These are phyloP conservation scores for Dexiosoma caninum DNA, from an alignment of 2,888 invertebrate genomes.

Conservation along the genomic window DNA sequence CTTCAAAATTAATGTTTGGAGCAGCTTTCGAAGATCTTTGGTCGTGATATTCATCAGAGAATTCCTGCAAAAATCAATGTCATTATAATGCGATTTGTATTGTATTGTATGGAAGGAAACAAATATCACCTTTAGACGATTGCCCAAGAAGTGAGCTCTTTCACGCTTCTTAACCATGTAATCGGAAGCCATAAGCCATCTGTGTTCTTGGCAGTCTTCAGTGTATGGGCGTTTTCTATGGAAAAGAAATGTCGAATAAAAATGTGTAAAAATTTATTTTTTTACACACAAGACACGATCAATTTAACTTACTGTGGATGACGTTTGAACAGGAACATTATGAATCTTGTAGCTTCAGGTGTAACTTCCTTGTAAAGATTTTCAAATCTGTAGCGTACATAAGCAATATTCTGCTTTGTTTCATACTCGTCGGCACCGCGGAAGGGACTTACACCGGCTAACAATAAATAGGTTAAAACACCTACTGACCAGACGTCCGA, in stretches of 20 bases:
- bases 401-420: slow-evolving; percentile 93
- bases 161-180: slow-evolving; percentile 96
- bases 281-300: background rate
- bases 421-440: slow-evolving; percentile 88
- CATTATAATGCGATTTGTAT: background rate
- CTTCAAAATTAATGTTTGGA: slow-evolving; percentile 79
- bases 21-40: slow-evolving; percentile 82
- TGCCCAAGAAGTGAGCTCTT: slow-evolving; percentile 90
- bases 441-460: slow-evolving; percentile 96
- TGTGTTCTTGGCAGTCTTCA: slow-evolving; percentile 96
- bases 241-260: too few relatives aligned
- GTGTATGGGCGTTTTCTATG: slow-evolving; percentile 93
- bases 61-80: slow-evolving; percentile 80
- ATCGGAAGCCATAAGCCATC: slow-evolving; percentile 95
- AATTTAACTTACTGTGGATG: slow-evolving; percentile 86
- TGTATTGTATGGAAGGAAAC: background rate
- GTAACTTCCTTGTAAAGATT: slow-evolving; percentile 96
- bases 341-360: slow-evolving; percentile 94
- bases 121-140: slow-evolving; percentile 84
- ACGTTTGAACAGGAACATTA: slow-evolving; percentile 96
- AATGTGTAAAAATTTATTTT: background rate
- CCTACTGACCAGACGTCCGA: slow-evolving; percentile 98
- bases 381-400: slow-evolving; percentile 95
- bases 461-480: slow-evolving; percentile 91
- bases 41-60: slow-evolving; percentile 88